Conservation (phyloP, 2,113 vertebrate species). For the Ageneiosus marmoratus region DNA sequence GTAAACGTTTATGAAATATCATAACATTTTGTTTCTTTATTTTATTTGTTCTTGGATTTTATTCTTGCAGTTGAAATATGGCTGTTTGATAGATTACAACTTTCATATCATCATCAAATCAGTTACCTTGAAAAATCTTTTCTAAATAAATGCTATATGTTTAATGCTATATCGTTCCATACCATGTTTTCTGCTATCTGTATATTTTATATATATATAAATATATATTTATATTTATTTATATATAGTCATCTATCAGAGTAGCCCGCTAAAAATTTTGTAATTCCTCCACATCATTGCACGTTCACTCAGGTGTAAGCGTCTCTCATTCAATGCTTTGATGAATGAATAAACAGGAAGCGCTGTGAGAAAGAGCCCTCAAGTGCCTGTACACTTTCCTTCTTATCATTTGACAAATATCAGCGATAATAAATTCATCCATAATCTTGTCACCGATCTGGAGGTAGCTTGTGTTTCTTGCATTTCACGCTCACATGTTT, state of each 20-base stretch:
- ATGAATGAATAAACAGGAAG: conserved; percentile 42
- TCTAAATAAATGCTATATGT: neutral
- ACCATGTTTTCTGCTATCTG: neutral
- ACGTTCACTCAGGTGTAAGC: conserved; percentile 34
- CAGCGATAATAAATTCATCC: conserved; percentile 37
- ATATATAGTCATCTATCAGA: conserved; percentile 5
- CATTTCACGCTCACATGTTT: conserved; percentile 38
- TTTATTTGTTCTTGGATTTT: too few relatives aligned
- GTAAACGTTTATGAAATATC: conserved; percentile 44
- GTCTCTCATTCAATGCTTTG: conserved; percentile 10
- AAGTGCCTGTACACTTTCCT: conserved; percentile 43
- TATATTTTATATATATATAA: too few relatives aligned
- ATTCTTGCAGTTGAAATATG: too few relatives aligned
- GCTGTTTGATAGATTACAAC: neutral
- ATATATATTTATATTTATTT: too few relatives aligned
- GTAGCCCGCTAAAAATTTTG: neutral
- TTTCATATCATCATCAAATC: neutral
- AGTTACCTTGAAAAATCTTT: neutral
- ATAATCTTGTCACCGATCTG: conserved; percentile 40
- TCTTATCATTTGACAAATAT: conserved; percentile 41
- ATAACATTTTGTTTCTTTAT: conserved; percentile 26
- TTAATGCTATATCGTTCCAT: neutral
- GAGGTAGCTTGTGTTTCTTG: conserved; percentile 34
- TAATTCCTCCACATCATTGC: conserved; percentile 26
- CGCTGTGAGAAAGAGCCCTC: conserved; percentile 21